Percentiles rank a stretch among this genome's conserved stretches.
phyloP scores from a whole-genome alignment of 2,797 vertebrate species.

The Myotis findleyi region DNA sequence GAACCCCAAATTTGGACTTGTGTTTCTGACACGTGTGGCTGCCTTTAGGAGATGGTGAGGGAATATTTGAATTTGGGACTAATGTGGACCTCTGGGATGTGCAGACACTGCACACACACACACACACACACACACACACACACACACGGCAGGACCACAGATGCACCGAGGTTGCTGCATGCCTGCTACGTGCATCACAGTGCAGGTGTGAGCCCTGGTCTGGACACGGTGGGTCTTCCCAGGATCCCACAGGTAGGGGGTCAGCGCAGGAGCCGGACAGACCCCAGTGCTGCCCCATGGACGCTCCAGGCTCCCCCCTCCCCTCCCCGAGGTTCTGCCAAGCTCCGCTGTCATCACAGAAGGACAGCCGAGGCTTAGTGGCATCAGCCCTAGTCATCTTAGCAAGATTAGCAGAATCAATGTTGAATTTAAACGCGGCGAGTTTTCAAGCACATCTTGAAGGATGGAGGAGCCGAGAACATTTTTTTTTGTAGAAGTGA shows the following conservation, averaged over 20 bases:
- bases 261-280: accelerated
- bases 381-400: not conserved
- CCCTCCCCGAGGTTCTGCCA: not conserved
- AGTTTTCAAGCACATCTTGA: not conserved
- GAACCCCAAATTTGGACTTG: not conserved
- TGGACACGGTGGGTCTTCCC: accelerated
- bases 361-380: not conserved
- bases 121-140: accelerated
- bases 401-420: not conserved
- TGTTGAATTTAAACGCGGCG: not conserved
- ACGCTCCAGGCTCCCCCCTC: not conserved
- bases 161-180: accelerated
- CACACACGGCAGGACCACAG: not conserved
- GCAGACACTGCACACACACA: not conserved
- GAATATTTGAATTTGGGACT: not conserved
- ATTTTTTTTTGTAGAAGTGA: not conserved
- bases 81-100: not conserved
- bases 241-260: not conserved
- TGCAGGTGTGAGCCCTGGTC: accelerated
- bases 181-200: accelerated
- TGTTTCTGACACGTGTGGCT: not conserved
- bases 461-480: not conserved
- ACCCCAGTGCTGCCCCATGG: accelerated
- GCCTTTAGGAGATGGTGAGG: not conserved
- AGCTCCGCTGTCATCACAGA: accelerated